phyloP scores from a whole-genome alignment of 2,888 invertebrate genomes.

The Drosophila picticornis region DNA sequence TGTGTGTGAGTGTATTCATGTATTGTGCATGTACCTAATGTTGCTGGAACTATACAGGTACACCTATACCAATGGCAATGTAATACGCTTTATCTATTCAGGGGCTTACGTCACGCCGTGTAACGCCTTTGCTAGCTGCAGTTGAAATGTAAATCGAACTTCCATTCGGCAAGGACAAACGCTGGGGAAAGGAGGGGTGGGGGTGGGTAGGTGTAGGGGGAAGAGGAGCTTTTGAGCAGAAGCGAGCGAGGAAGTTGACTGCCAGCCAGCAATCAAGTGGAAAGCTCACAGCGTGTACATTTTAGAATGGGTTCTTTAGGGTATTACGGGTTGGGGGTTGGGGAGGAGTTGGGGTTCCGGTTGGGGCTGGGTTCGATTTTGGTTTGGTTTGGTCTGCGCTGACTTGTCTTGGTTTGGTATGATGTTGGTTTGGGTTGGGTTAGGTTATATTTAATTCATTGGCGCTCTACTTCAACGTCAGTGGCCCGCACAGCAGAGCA shows the following conservation, averaged over 20 bases:
- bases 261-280: constrained; percentile 75
- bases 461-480: constrained; percentile 75
- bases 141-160: constrained; percentile 80
- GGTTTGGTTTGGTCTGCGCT: not conserved
- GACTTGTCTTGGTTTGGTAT: constrained; percentile 12
- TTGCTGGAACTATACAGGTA: constrained; percentile 8
- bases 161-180: constrained; percentile 68
- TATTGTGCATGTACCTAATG: constrained; percentile 6
- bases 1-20: not conserved
- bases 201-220: not conserved
- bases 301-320: constrained; percentile 66
- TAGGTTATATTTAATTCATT: constrained; percentile 75
- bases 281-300: constrained; percentile 74
- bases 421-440: constrained; percentile 8
- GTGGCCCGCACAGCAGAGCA: constrained; percentile 30
- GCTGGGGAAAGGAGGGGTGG: not conserved
- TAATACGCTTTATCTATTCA: constrained; percentile 52
- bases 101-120: constrained; percentile 67
- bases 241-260: constrained; percentile 18
- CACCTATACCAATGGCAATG: constrained; percentile 12
- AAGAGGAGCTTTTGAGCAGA: not conserved
- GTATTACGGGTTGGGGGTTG: constrained; percentile 4
- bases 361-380: not conserved
- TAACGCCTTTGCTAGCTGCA: constrained; percentile 62
- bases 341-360: constrained; percentile 1